Evolutionary conservation across 2,888 invertebrate genomes (phyloP).

Genomic region (Trypoxylon attenuatum): DNA sequence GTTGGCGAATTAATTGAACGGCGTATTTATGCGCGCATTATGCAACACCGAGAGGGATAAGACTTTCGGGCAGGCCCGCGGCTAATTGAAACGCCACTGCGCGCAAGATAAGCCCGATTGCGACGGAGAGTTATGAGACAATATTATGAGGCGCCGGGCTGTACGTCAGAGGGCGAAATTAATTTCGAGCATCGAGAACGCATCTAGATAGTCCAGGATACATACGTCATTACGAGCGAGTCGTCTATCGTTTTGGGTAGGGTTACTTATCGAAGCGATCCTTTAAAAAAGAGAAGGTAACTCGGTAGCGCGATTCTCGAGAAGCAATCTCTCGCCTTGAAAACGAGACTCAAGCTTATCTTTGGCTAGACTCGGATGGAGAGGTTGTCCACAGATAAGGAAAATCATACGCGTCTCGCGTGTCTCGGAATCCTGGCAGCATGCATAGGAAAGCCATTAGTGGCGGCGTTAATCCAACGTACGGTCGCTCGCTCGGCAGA

Average conservation of each 20-base stretch:
- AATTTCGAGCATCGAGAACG: constrained; percentile 62
- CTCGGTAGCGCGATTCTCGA: not conserved
- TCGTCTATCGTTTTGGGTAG: constrained; percentile 30
- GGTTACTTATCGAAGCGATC: not conserved
- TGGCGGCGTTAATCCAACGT: constrained; percentile 49
- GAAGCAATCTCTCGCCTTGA: not conserved
- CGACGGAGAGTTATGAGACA: constrained; percentile 72
- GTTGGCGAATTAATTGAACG: constrained; percentile 68
- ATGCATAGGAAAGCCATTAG: constrained; percentile 55
- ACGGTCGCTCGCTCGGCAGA: constrained; percentile 49
- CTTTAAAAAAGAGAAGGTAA: not conserved
- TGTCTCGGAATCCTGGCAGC: constrained; percentile 34
- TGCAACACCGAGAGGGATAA: constrained; percentile 64
- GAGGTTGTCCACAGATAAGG: constrained; percentile 34
- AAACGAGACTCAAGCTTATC: too few relatives aligned
- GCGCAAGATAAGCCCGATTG: constrained; percentile 71
- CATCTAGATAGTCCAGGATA: constrained; percentile 34
- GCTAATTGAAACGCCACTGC: constrained; percentile 73
- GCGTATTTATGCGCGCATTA: constrained; percentile 69
- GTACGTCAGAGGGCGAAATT: constrained; percentile 70
- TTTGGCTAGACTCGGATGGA: too few relatives aligned
- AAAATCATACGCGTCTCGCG: constrained; percentile 37
- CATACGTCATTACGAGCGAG: constrained; percentile 40
- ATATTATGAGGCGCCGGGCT: constrained; percentile 72
- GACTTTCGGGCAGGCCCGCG: constrained; percentile 65